Evolutionary conservation across 2,113 vertebrate species (phyloP), one percentile per base, ranked within the genome.

Genomic region (Condylura cristata): DNA sequence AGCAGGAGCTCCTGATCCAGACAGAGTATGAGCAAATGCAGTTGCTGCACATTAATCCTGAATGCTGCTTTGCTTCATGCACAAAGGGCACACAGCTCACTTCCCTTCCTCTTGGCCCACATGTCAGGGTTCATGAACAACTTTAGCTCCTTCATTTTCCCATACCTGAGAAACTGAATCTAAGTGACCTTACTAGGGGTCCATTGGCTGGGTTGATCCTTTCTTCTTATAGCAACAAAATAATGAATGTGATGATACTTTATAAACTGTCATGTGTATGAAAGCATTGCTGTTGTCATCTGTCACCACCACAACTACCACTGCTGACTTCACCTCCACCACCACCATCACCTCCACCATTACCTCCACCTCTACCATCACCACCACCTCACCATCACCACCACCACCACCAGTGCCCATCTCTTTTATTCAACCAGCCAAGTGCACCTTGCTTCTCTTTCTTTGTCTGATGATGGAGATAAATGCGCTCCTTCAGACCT

Each of bases 151-250:
- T 86, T 82, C 32, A 66, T 10, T 34, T 90, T 74, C 70, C 34
- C 37, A 20, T 30, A 72, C 7, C 8, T 26, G 7, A 87, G 81
- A 86, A 87, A 88, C 4, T 16, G 12, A 84, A 65, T 83, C 41
- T 41, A 90, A 41, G 12, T 70, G 8, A 9, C 44, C 24, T 34
- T 9, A 41, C 28, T 44, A 76, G 44, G 22, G 6, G 9, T 65
- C 65, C 30, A 56, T 61, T 68, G 84, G 26, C 34, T 51, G n/a
- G 9, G 3, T 70, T 87, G 41, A 61, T 34, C 24, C 30, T 81
- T 91, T 89, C 32, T 11, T 88, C 5, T 95, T 32, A 65, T 20
- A 60, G 37, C 26, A 90, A 60, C 3, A 66, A 72, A 63, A 34
- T 11, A 80, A 80, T 63, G 51, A 65, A 66, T 37, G 11, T 61